Conservation (phyloP, 2,113 vertebrate species). For the Leucopternis melanops region DNA sequence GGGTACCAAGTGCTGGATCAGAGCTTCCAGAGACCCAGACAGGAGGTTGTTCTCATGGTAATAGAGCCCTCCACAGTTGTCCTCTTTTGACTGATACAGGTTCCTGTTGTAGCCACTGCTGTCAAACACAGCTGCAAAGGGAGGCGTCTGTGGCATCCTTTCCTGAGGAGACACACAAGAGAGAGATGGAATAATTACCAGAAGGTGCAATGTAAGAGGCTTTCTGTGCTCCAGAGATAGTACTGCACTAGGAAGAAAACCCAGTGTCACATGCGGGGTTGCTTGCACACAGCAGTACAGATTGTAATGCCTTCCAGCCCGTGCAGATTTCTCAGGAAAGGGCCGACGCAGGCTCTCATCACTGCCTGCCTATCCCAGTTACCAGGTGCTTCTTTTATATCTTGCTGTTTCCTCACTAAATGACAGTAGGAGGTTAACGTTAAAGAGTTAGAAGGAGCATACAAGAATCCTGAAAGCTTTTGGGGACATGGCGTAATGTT, state of each 20-base stretch:
- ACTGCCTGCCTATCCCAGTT: background rate
- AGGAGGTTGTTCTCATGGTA: conserved; percentile 90
- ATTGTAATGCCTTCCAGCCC: background rate
- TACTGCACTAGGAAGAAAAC: background rate
- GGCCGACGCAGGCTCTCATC: background rate
- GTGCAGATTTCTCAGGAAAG: background rate
- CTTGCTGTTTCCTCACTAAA: background rate
- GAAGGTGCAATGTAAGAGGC: background rate
- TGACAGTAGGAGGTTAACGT: background rate
- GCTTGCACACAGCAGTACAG: background rate
- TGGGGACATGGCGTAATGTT: rapidly evolving
- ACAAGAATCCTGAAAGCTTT: background rate
- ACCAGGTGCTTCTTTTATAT: background rate
- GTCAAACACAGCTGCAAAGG: conserved; percentile 84
- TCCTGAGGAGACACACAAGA: conserved; percentile 62
- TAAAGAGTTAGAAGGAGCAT: background rate
- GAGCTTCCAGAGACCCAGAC: conserved; percentile 91
- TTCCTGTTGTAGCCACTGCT: conserved; percentile 83
- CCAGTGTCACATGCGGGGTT: background rate
- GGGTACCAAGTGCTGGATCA: conserved; percentile 90
- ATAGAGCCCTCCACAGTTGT: conserved; percentile 78
- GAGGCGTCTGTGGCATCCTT: conserved; percentile 90
- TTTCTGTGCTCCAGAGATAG: background rate
- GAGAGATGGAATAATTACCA: background rate
- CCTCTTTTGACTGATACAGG: conserved; percentile 81